Percentiles rank a stretch among this genome's conserved stretches.
These are phyloP conservation scores for Cephus nigrinus DNA, from an alignment of 2,888 invertebrate genomes.

Conservation along the genomic window DNA sequence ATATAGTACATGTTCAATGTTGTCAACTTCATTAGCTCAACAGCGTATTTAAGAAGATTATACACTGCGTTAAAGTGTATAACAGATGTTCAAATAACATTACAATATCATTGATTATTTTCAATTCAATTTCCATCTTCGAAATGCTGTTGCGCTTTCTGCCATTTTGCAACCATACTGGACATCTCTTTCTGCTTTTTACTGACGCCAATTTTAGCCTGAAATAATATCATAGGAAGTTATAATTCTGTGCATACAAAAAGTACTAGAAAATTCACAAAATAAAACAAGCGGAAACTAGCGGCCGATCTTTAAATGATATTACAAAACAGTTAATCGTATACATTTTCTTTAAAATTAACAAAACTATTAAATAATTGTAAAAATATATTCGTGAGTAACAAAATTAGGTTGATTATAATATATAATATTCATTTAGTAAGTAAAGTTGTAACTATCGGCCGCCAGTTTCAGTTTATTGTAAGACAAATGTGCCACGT, in stretches of 20 bases:
- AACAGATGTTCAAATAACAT: neutral
- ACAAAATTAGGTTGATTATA: neutral
- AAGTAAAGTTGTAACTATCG: neutral
- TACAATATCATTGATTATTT: slow-evolving; percentile 10
- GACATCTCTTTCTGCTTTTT: slow-evolving; percentile 79
- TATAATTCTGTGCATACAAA: neutral
- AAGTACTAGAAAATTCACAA: neutral
- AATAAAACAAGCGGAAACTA: neutral
- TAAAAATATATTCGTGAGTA: neutral
- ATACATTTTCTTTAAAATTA: neutral
- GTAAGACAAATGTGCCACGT: neutral
- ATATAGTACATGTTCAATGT: neutral
- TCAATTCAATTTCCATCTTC: slow-evolving; percentile 33
- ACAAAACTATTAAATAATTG: neutral
- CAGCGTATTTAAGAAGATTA: neutral
- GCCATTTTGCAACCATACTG: slow-evolving; percentile 79
- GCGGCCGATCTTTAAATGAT: neutral
- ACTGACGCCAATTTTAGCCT: slow-evolving; percentile 72
- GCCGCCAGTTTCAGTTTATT: neutral
- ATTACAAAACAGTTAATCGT: neutral
- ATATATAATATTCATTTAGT: neutral
- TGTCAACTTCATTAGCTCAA: neutral
- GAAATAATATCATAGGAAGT: slow-evolving; percentile 39
- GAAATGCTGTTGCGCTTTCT: slow-evolving; percentile 73
- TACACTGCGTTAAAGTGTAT: neutral